Evolutionary conservation across 2,113 vertebrate species (phyloP), one percentile per base, ranked within the genome.

Genomic region (Alethe diademata): DNA sequence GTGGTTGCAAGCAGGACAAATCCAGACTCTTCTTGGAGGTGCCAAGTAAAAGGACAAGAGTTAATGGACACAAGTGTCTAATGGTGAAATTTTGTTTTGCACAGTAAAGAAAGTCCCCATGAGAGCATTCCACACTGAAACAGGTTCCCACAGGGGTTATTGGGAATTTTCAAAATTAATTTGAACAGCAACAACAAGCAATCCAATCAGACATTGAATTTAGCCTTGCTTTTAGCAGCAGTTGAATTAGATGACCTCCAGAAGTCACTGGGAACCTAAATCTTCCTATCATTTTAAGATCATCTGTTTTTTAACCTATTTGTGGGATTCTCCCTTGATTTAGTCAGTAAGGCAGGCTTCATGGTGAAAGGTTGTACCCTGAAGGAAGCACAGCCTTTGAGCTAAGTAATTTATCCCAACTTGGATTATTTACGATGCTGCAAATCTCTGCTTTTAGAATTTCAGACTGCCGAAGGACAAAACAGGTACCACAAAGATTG

Each of bases 401-500:
- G 48, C 47, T 40, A 66, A 79, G 33, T 60, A 40, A 58, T 66
- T 86, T 87, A 40, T 65, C 82, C 45, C 50, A 35, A 62, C 64
- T 66, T 81, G 53, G 40, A 26, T 94, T 92, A 53, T 86, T 89
- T 40, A 73, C 69, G 47, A 6, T 50, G 40, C 74, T 93, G 51
- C 80, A 91, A 88, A 79, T 86, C 50, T 87, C 95, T 92, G 89
- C 53, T 96, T 91, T 92, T 71, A 99, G 99, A 99, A 98, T 97
- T 99, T 98, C 84, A 98, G 98, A 95, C 92, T 99, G 81, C 98
- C 97, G 12, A 98, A 98, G 95, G 99, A 99, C 96, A 99, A 99
- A 98, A 99, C 99, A 2, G 99, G 99, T 67, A 98, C 97, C 88
- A 99, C 99, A 33, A 99, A 95, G 96, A 98, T 99, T 76, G 99